Base-by-base conservation (phyloP, 2,888 invertebrate species). In the Synergus laeviventris region DNA sequence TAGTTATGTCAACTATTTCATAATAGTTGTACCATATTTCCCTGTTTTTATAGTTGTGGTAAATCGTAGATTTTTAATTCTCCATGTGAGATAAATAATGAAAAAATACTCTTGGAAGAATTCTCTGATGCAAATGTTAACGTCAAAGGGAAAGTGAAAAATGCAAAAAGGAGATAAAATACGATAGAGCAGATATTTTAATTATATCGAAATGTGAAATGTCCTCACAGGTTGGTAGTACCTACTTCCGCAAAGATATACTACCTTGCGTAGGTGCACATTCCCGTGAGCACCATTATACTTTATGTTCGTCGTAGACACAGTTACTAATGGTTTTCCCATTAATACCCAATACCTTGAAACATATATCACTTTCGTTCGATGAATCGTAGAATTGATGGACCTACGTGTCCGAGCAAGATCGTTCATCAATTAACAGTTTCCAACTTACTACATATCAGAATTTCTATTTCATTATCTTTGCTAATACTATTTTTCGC, bases 331-430 rank as follows among this genome's bases (percentile, higher is more conserved):
- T 74, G 74, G 59, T 59, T 74, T 74, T 60, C 61, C 74, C 74
- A 74, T 74, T 74, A 74, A 74, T 60, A 74, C 60, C 18, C 42
- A 42, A 61, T 60, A n/a, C 61, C 60, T 60, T 45, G 60, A 42
- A 74, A 60, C 74, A 45, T 74, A 61, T 42, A 74, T 74, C 61
- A 74, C 60, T 74, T 74, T 61, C 61, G 61, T 74, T 74, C 60
- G 42, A 74, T 42, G 74, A 74, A 74, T 74, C 56, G 74, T 60
- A 74, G 42, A 74, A 74, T 74, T 74, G 74, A 74, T 74, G 66
- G 66, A 66, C 66, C 45, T 66, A 66, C 66, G n/a, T 70, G 49
- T 49, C 70, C 49, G 24, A 42, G 31, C 70, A 49, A 31, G 49
- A 45, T 11, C 70, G 49, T 49, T 49, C 70, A 49, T 70, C 70